Evolutionary conservation across 2,797 vertebrate species (phyloP).

Genomic region (Neoniphon sammara): DNA sequence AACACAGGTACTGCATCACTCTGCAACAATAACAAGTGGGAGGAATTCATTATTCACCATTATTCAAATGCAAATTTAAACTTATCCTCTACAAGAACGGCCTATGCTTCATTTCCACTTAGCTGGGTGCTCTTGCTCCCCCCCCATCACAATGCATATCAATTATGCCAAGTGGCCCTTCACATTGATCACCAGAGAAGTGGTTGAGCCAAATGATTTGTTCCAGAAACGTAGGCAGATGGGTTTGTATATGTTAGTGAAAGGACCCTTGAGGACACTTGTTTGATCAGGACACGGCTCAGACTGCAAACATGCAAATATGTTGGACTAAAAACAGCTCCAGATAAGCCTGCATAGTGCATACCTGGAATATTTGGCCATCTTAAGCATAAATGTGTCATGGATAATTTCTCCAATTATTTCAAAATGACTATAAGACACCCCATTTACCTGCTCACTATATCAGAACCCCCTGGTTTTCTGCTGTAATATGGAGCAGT

Average conservation of each 20-base stretch:
- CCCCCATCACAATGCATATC: slow-evolving; percentile 46
- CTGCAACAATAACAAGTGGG: slow-evolving; percentile 49
- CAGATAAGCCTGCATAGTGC: too few relatives aligned
- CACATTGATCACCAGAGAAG: slow-evolving; percentile 67
- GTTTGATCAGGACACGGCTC: slow-evolving; percentile 21
- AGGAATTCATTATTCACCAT: slow-evolving; percentile 48
- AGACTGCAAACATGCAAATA: background rate
- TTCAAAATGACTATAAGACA: too few relatives aligned
- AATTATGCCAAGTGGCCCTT: slow-evolving; percentile 71
- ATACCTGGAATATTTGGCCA: background rate
- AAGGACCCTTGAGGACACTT: slow-evolving; percentile 11
- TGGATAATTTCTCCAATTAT: too few relatives aligned
- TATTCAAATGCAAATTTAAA: slow-evolving; percentile 64
- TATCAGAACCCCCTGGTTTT: too few relatives aligned
- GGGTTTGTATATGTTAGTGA: slow-evolving; percentile 6
- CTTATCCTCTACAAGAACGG: slow-evolving; percentile 16
- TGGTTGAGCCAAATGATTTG: slow-evolving; percentile 62
- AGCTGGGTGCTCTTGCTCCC: slow-evolving; percentile 3
- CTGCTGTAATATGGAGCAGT: too few relatives aligned
- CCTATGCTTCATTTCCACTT: slow-evolving; percentile 54
- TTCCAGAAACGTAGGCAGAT: slow-evolving; percentile 26
- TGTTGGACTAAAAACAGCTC: slow-evolving; percentile 9
- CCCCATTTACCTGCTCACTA: too few relatives aligned
- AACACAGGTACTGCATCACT: slow-evolving; percentile 45
- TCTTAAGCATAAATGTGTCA: background rate